Conservation (phyloP, 1,140 invertebrate species). For the Trissolcus basalis region DNA sequence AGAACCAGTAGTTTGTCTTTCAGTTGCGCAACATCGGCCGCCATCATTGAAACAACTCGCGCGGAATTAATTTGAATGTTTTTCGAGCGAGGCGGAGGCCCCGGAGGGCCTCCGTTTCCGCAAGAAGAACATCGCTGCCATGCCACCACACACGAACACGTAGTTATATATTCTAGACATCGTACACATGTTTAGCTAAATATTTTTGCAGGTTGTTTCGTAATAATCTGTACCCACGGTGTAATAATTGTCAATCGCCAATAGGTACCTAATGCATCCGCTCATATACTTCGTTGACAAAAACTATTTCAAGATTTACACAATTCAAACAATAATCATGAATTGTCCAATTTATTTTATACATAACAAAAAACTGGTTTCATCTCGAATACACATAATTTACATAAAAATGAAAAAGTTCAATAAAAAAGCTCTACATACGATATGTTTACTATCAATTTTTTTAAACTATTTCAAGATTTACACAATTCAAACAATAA, state of each 20-base stretch:
- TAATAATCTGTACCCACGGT: constrained; percentile 54
- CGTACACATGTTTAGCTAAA: constrained; percentile 46
- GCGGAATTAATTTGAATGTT: constrained; percentile 75
- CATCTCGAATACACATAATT: too few species aligned
- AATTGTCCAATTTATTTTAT: too few species aligned
- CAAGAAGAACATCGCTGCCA: constrained; percentile 55
- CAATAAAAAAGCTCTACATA: too few species aligned
- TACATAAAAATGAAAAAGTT: too few species aligned
- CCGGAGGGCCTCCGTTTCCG: constrained; percentile 64
- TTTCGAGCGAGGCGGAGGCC: constrained; percentile 67
- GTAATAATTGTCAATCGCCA: not conserved
- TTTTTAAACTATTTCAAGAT: too few species aligned
- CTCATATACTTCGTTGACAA: too few species aligned
- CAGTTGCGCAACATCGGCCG: constrained; percentile 71
- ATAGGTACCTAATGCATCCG: too few species aligned
- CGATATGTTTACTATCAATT: too few species aligned
- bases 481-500: too few species aligned
- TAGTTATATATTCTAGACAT: constrained; percentile 45
- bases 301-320: too few species aligned
- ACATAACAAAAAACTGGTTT: too few species aligned
- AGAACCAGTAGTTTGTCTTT: constrained; percentile 67
- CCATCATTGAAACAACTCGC: constrained; percentile 70
- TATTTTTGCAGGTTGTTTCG: constrained; percentile 54
- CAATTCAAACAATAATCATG: too few species aligned
- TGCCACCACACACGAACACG: not conserved